phyloP scores from a whole-genome alignment of 2,888 invertebrate species.

The Harpalus rufipes region DNA sequence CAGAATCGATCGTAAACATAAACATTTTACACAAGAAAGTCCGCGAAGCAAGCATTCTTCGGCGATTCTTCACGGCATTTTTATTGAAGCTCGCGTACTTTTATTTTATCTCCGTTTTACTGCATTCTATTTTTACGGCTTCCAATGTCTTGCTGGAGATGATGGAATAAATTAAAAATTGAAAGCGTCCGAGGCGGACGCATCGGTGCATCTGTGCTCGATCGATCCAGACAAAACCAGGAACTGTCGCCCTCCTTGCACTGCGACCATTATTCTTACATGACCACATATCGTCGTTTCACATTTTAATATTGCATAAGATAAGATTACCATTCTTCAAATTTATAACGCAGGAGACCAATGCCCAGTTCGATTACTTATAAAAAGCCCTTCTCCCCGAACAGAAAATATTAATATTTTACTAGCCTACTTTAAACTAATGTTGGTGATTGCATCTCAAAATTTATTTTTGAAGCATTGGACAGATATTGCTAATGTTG shows the following conservation, averaged over 20 bases:
- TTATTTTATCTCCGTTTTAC: constrained; percentile 64
- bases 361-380: background rate
- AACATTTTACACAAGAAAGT: constrained; percentile 61
- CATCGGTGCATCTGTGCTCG: constrained; percentile 57
- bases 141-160: constrained; percentile 66
- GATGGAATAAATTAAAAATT: constrained; percentile 67
- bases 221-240: constrained; percentile 50
- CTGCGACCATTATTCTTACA: background rate
- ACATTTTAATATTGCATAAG: background rate
- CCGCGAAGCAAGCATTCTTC: constrained; percentile 55
- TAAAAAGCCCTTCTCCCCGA: background rate
- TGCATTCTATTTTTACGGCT: constrained; percentile 65
- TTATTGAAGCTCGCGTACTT: constrained; percentile 63
- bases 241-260: background rate
- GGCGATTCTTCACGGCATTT: constrained; percentile 55
- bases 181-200: constrained; percentile 58
- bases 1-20: constrained; percentile 58
- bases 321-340: background rate
- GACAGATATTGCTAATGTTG: too few relatives aligned
- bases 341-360: background rate
- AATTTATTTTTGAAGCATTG: too few relatives aligned
- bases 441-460: background rate
- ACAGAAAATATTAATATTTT: background rate
- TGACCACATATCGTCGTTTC: background rate
- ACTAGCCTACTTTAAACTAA: background rate